A percentile compares a stretch with the other conserved stretches of the same genome.
Conservation (phyloP, 2,113 vertebrate genomes). For the Prolemur simus region DNA sequence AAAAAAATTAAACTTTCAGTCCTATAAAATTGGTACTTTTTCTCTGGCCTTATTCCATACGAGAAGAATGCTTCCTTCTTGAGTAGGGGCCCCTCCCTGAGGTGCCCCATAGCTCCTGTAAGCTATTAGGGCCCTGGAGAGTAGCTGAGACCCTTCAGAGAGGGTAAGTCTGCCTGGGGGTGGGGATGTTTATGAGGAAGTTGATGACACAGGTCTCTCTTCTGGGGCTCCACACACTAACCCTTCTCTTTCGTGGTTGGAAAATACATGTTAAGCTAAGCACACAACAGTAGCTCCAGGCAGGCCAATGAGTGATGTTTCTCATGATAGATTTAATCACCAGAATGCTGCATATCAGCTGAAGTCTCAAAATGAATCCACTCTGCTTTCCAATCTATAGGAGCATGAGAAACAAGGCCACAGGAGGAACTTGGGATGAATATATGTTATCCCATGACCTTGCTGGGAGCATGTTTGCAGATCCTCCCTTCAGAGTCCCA, state of each 20-base stretch:
- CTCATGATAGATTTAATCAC: conserved; percentile 32
- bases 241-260: neutral
- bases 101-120: neutral
- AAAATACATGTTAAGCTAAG: conserved; percentile 15
- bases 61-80: neutral
- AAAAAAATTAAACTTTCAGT: neutral
- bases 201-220: neutral
- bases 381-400: neutral
- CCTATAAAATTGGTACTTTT: neutral
- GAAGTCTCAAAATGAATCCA: conserved; percentile 21
- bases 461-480: neutral
- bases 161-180: neutral
- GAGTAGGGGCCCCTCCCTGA: neutral
- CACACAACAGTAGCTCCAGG: neutral
- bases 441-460: neutral
- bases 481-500: neutral
- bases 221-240: neutral
- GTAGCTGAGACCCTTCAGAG: neutral
- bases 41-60: neutral
- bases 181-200: neutral
- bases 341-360: neutral
- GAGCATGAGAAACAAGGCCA: neutral
- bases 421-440: neutral
- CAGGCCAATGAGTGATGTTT: neutral
- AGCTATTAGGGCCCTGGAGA: neutral